These are phyloP conservation scores for Tetramorium bicarinatum DNA, from an alignment of 2,888 invertebrate genomes.

Conservation along the genomic window DNA sequence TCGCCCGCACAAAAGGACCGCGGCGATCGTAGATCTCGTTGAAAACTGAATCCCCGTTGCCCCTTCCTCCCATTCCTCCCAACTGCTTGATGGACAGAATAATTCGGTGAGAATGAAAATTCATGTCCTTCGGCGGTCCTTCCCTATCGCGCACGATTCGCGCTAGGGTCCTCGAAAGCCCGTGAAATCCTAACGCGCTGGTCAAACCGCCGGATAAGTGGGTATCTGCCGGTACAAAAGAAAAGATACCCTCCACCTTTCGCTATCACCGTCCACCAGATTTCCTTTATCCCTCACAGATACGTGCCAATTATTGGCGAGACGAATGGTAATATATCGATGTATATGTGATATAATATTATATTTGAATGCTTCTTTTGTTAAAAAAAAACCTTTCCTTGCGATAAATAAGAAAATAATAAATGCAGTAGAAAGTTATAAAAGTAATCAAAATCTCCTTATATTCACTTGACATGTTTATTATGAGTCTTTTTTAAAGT, in stretches of 20 bases:
- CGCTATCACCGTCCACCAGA: slow-evolving; percentile 64
- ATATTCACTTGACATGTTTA: not conserved
- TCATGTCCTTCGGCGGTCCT: slow-evolving; percentile 72
- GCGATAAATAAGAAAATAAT: not conserved
- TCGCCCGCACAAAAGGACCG: slow-evolving; percentile 73
- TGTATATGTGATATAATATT: not conserved
- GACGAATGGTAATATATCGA: not conserved
- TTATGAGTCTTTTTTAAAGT: not conserved
- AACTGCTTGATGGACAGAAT: slow-evolving; percentile 78
- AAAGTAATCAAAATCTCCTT: not conserved
- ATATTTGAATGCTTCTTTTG: not conserved
- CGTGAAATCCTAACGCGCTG: slow-evolving; percentile 62
- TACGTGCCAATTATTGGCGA: slow-evolving; percentile 60
- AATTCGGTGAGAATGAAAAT: slow-evolving; percentile 81
- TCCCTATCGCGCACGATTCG: slow-evolving; percentile 45
- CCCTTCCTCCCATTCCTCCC: not conserved
- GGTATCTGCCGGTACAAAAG: slow-evolving; percentile 64
- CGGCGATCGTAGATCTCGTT: slow-evolving; percentile 63
- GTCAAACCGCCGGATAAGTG: slow-evolving; percentile 73
- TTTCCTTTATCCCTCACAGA: slow-evolving; percentile 42
- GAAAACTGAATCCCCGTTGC: slow-evolving; percentile 67
- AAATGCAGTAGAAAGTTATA: not conserved
- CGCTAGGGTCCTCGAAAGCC: slow-evolving; percentile 54
- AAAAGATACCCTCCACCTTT: slow-evolving; percentile 60
- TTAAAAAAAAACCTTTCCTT: not conserved